These are phyloP conservation scores for Eupithecia insigniata DNA, from an alignment of 2,888 invertebrate genomes.

Conservation along the genomic window DNA sequence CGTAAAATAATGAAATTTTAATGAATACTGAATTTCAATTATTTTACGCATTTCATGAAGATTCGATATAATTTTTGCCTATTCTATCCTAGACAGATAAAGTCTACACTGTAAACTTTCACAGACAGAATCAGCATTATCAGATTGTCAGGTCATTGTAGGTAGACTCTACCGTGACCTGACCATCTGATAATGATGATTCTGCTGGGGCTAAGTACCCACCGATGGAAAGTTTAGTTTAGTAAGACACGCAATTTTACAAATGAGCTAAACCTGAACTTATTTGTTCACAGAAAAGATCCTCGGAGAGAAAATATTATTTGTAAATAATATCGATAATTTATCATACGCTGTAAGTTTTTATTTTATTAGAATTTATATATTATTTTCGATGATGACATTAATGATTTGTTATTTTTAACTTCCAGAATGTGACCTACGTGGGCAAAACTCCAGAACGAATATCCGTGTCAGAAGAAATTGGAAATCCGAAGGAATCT, in stretches of 20 bases:
- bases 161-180: no score
- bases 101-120: neutral
- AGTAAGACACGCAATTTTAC: neutral
- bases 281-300: constrained; percentile 65
- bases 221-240: neutral
- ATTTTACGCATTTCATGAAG: neutral
- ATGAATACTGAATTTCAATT: neutral
- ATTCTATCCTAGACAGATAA: neutral
- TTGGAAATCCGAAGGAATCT: neutral
- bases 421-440: constrained; percentile 66
- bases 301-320: constrained; percentile 71
- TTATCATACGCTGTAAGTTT: constrained; percentile 68
- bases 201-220: no score
- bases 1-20: neutral
- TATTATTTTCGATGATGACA: constrained; percentile 15
- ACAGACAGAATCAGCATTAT: no score
- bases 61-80: neutral
- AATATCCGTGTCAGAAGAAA: constrained; percentile 50
- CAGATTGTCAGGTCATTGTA: no score
- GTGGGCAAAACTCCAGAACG: constrained; percentile 60
- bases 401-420: constrained; percentile 34
- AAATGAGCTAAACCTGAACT: constrained; percentile 9
- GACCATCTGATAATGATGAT: neutral
- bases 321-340: constrained; percentile 64
- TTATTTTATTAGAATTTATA: constrained; percentile 29